phyloP scores from a whole-genome alignment of 1,140 invertebrate genomes.

The Euwallacea fornicatus region DNA sequence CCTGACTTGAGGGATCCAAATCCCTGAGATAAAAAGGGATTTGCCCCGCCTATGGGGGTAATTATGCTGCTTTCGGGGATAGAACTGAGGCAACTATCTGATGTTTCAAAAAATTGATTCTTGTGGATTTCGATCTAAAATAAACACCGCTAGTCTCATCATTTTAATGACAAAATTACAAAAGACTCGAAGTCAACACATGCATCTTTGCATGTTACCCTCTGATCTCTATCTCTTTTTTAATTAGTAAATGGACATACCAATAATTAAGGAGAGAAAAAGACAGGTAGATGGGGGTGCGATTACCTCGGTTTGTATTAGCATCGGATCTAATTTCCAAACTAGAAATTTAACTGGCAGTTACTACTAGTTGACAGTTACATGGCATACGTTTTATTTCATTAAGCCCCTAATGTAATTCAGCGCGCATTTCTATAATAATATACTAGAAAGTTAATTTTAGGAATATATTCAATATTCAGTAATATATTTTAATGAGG shows the following conservation, averaged over 20 bases:
- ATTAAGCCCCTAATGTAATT: conserved; percentile 12
- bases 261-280: conserved; percentile 35
- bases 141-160: conserved; percentile 10
- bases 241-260: conserved; percentile 39
- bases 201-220: conserved; percentile 38
- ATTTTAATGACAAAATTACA: conserved; percentile 34
- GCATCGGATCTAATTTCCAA: neutral
- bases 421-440: conserved; percentile 3
- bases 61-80: conserved; percentile 47
- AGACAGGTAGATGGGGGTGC: conserved; percentile 3
- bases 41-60: conserved; percentile 43
- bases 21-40: conserved; percentile 37
- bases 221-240: conserved; percentile 36
- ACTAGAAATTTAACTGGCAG: neutral
- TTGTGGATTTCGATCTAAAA: conserved; percentile 21
- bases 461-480: conserved; percentile 19
- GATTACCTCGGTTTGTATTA: conserved; percentile 15
- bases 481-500: conserved; percentile 28
- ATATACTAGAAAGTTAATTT: conserved; percentile 15
- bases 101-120: too few relatives aligned
- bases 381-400: conserved; percentile 12
- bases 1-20: conserved; percentile 43
- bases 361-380: conserved; percentile 7
- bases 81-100: neutral
- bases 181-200: conserved; percentile 34